phyloP scores from a whole-genome alignment of 2,797 vertebrate species.

The Eutrigla gurnardus region DNA sequence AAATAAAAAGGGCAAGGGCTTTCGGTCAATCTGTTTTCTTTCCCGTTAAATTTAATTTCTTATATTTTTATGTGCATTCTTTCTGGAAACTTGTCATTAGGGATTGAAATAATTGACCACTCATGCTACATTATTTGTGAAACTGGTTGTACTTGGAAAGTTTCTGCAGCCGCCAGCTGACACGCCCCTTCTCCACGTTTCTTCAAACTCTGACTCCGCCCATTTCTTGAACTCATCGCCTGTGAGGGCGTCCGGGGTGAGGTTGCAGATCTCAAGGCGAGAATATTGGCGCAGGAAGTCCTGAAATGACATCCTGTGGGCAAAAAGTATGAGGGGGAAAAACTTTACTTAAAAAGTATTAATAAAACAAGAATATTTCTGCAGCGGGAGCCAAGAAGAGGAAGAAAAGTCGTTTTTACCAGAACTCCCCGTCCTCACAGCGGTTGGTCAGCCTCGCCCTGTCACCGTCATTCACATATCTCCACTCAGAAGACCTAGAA shows the following conservation, averaged over 20 bases:
- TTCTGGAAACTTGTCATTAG: background rate
- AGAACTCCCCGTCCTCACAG: constrained; percentile 81
- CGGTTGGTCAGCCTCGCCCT: constrained; percentile 57
- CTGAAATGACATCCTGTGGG: constrained; percentile 76
- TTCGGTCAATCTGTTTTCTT: background rate
- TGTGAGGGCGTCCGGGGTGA: constrained; percentile 77
- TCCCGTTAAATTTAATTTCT: background rate
- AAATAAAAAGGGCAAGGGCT: background rate
- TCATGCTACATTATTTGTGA: background rate
- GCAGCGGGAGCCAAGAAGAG: background rate
- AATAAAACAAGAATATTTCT: background rate
- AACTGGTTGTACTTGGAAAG: constrained; percentile 59
- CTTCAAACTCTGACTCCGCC: constrained; percentile 73
- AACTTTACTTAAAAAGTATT: background rate
- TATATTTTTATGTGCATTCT: background rate
- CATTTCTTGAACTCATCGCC: constrained; percentile 69
- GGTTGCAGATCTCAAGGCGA: constrained; percentile 81
- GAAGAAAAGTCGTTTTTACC: constrained; percentile 56
- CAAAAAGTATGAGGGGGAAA: background rate
- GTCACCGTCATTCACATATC: constrained; percentile 59
- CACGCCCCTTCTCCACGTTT: constrained; percentile 72
- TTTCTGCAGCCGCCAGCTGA: constrained; percentile 82
- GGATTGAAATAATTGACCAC: background rate
- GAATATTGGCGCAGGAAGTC: constrained; percentile 77
- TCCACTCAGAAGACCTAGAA: constrained; percentile 74